Evolutionary conservation across 1,140 invertebrate genomes (phyloP).

Genomic region (Caenorhabditis inopinata): DNA sequence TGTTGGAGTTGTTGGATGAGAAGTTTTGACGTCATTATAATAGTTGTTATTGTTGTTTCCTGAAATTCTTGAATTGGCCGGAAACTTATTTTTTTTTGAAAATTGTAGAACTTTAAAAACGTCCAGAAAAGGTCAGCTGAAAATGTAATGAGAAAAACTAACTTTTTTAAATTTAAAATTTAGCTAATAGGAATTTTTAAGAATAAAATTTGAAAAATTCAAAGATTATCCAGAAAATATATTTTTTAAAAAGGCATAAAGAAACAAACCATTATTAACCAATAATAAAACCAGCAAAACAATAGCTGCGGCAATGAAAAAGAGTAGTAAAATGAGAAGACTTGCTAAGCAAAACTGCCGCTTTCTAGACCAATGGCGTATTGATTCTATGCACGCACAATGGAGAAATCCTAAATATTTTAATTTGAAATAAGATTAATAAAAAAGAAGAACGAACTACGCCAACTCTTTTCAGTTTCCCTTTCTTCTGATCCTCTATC

Average conservation of each 20-base stretch:
- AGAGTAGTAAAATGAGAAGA: neutral
- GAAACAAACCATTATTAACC: constrained; percentile 12
- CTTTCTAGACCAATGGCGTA: neutral
- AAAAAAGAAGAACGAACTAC: neutral
- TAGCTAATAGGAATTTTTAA: no score
- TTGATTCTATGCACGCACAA: neutral
- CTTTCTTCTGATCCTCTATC: constrained; percentile 24
- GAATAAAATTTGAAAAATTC: neutral
- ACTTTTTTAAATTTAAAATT: no score
- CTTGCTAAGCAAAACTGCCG: neutral
- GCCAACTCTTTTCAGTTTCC: neutral
- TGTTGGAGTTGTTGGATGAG: neutral
- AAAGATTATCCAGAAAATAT: neutral
- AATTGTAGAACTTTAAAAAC: no score
- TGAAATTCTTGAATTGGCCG: neutral
- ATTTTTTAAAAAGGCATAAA: no score
- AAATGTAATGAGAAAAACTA: no score
- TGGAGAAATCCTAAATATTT: neutral
- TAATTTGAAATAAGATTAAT: neutral
- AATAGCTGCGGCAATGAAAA: neutral
- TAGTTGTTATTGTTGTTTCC: neutral
- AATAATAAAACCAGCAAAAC: neutral
- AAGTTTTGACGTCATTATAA: neutral
- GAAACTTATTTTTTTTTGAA: no score
- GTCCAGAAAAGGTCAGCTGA: no score